Evolutionary conservation across 1,140 invertebrate species (phyloP), one percentile per base, ranked within the genome.

Genomic region (Gyrodactylus salaris): DNA sequence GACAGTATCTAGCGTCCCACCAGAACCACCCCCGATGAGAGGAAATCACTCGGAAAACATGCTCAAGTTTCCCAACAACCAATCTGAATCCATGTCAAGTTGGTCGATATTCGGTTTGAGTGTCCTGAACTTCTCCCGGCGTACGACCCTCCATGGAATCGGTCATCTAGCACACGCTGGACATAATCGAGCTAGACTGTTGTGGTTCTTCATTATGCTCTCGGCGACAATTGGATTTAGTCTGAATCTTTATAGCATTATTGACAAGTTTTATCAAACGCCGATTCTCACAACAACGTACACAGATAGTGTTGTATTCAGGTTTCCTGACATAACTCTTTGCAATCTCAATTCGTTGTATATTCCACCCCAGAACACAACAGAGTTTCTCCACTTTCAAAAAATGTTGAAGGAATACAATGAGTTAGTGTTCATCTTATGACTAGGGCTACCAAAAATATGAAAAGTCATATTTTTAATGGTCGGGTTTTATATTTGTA

Each of bases 341-440:
- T 73, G 72, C 26, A 73, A 25, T 23, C 20, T 73, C 19, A 73
- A 73, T 69, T 34, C 72, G 26, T 20, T 73, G n/a, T 73, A 21
- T 69, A 20, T 73, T 27, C 72, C 72, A 73, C 72, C 72, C 25
- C 2, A 73, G 26, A 27, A 73, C 21, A 68, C 72, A 1, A 68
- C 1, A 22, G 2, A 73, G 20, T 26, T n/a, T 2, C n/a, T n/a
- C n/a, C n/a, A n/a, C n/a, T n/a, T n/a, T n/a, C n/a, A n/a, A n/a
- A n/a, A n/a, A n/a, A n/a, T n/a, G n/a, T n/a, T n/a, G n/a, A n/a
- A n/a, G n/a, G n/a, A n/a, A n/a, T n/a, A n/a, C n/a, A n/a, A n/a
- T n/a, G n/a, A n/a, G n/a, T n/a, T n/a, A n/a, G n/a, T n/a, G n/a
- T n/a, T n/a, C n/a, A n/a, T n/a, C n/a, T n/a, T n/a, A n/a, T n/a